These are phyloP conservation scores for Mormoops blainvillei DNA, from an alignment of 2,113 vertebrate genomes.

Conservation along the genomic window DNA sequence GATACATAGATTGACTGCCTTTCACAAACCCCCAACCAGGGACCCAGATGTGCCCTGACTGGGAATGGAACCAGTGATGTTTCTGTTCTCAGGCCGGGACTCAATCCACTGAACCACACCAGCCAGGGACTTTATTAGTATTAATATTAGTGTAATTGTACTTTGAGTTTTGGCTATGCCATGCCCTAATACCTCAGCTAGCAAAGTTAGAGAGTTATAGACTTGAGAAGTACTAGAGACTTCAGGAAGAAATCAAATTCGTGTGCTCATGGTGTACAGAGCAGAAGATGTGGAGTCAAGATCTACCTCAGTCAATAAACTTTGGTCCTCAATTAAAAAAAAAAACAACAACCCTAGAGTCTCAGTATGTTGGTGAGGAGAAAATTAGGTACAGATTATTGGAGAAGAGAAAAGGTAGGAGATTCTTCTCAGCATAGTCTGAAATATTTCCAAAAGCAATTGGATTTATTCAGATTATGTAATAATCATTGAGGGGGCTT, in stretches of 20 bases:
- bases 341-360: not conserved
- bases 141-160: not conserved
- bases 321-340: not conserved
- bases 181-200: not conserved
- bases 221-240: not conserved
- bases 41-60: too few relatives aligned
- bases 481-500: not conserved
- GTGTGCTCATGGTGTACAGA: not conserved
- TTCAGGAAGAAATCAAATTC: not conserved
- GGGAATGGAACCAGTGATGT: too few relatives aligned
- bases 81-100: too few relatives aligned
- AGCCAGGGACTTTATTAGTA: too few relatives aligned
- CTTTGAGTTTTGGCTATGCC: not conserved
- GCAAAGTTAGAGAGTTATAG: not conserved
- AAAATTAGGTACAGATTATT: not conserved
- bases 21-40: too few relatives aligned
- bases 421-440: conserved; percentile 12
- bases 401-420: not conserved
- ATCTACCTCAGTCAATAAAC: not conserved
- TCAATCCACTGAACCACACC: too few relatives aligned
- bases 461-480: conserved; percentile 27
- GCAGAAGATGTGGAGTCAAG: not conserved
- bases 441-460: not conserved
- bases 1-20: too few relatives aligned
- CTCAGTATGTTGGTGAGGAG: not conserved